Evolutionary conservation across 2,113 vertebrate species (phyloP).

Genomic region (Pygoscelis antarcticus): DNA sequence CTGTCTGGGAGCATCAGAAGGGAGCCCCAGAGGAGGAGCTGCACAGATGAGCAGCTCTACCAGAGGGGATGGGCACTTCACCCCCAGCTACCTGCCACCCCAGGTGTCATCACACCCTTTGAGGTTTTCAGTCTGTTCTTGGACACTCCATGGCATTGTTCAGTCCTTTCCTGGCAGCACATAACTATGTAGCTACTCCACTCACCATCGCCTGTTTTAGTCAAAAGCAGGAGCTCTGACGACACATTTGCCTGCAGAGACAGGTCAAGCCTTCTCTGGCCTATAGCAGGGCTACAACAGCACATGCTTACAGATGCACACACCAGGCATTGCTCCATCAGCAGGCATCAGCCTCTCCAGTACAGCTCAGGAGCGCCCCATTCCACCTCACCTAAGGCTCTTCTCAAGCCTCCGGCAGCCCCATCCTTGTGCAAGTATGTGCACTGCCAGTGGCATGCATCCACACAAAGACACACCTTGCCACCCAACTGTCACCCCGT

Average conservation of each 20-base stretch:
- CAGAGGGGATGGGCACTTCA: not conserved
- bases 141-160: fast-evolving
- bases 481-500: fast-evolving
- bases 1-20: not conserved
- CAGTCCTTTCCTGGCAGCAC: not conserved
- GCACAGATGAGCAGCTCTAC: fast-evolving
- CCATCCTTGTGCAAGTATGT: fast-evolving
- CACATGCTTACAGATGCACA: fast-evolving
- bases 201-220: fast-evolving
- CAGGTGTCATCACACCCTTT: fast-evolving
- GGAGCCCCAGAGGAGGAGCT: not conserved
- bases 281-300: not conserved
- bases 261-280: not conserved
- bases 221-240: not conserved
- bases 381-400: not conserved
- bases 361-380: not conserved
- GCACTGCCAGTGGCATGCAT: fast-evolving
- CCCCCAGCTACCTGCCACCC: not conserved
- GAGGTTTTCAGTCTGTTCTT: not conserved
- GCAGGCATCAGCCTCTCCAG: not conserved
- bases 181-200: fast-evolving
- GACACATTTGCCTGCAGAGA: not conserved
- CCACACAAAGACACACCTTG: fast-evolving
- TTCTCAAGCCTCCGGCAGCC: fast-evolving
- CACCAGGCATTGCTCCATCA: not conserved